Percentiles rank a stretch among this genome's conserved stretches.
Evolutionary conservation across 2,113 vertebrate species (phyloP).

Genomic region (Cyprinodon brontotheroides): DNA sequence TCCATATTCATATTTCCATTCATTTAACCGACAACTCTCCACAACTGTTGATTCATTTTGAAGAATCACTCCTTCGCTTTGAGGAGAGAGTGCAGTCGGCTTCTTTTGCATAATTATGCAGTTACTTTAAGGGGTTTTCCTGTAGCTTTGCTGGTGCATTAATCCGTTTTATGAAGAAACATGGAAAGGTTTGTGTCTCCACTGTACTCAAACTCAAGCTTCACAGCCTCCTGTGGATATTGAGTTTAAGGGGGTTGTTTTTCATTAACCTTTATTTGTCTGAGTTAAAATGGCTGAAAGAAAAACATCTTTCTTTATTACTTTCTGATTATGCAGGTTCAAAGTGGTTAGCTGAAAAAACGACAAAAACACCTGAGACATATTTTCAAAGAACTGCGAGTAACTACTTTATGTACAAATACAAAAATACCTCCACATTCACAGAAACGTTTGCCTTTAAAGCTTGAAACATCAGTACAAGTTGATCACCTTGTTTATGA

Average conservation of each 20-base stretch:
- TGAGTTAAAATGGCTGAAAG: constrained; percentile 49
- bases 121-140: constrained; percentile 40
- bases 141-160: constrained; percentile 29
- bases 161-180: constrained; percentile 1
- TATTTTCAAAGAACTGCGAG: constrained; percentile 18
- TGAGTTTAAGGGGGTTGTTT: constrained; percentile 54
- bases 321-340: constrained; percentile 36
- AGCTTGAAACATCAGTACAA: neutral
- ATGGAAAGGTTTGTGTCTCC: constrained; percentile 15
- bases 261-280: constrained; percentile 69
- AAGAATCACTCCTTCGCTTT: constrained; percentile 54
- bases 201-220: constrained; percentile 3
- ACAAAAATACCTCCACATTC: neutral
- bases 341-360: neutral
- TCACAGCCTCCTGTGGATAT: constrained; percentile 29
- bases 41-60: constrained; percentile 64
- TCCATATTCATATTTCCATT: constrained; percentile 71
- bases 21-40: constrained; percentile 51
- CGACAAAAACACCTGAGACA: constrained; percentile 25
- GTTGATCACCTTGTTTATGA: no score
- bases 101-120: constrained; percentile 53
- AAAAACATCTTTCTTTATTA: constrained; percentile 49
- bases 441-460: neutral
- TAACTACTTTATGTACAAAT: constrained; percentile 4
- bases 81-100: constrained; percentile 16